phyloP scores from a whole-genome alignment of 2,113 vertebrate genomes.

The Rhabdomys dilectus region DNA sequence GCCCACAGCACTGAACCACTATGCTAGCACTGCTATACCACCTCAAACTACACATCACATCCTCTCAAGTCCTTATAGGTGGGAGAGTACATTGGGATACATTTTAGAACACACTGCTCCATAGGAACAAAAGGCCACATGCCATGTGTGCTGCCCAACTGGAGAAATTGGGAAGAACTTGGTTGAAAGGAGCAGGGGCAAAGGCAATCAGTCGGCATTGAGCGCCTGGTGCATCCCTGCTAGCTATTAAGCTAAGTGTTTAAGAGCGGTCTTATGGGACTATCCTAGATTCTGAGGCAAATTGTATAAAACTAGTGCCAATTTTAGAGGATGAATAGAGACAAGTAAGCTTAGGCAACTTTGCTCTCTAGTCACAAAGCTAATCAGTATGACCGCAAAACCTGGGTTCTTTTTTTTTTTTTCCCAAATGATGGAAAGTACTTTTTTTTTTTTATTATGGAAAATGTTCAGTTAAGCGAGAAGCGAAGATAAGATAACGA shows the following conservation, averaged over 20 bases:
- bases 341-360: background rate
- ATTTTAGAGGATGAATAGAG: background rate
- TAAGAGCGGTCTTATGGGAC: background rate
- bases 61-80: background rate
- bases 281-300: background rate
- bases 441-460: background rate
- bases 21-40: background rate
- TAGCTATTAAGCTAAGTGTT: background rate
- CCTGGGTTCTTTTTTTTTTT: background rate
- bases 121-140: background rate
- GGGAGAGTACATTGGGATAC: background rate
- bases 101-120: background rate
- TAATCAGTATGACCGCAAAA: slow-evolving; percentile 10
- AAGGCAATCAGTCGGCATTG: background rate
- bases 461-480: background rate
- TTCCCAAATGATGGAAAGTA: background rate
- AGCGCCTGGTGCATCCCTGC: background rate
- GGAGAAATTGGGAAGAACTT: background rate
- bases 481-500: slow-evolving; percentile 3
- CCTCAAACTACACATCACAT: background rate
- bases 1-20: background rate
- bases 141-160: background rate
- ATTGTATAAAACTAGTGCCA: background rate
- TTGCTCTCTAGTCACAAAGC: background rate
- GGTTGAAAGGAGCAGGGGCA: too few species aligned